Evolutionary conservation across 1,140 invertebrate genomes (phyloP), one percentile per base, ranked within the genome.

Genomic region (Drosophila serrata): DNA sequence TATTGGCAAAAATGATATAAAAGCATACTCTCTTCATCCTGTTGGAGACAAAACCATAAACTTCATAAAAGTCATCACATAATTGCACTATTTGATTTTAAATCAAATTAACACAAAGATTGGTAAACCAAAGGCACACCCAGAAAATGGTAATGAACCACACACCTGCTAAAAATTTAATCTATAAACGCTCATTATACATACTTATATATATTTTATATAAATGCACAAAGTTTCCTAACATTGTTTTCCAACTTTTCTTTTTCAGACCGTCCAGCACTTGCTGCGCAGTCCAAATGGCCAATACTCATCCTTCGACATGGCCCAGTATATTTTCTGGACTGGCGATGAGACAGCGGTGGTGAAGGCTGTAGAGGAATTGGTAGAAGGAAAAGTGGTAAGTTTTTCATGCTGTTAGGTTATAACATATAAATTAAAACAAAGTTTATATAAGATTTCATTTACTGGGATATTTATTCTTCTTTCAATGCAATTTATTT

Each of bases 281-380:
- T 65, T 93, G 31, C 61, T 93, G 46, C 81, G 75, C 17, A 91
- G 94, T 79, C 77, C 93, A 1, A 94, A 94, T 51, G 94, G 95
- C 2, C 95, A 95, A 64, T 95, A 95, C 72, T 95, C 95, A 0
- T 95, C 95, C 3, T 91, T 95, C 48, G 95, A 96, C 75, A 95
- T 96, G 95, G 96, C 96, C 0, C 95, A 96, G 79, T 97, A 97
- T 68, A 95, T 97, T 3, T 96, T 96, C 81, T 96, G 95, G 95
- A 96, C 96, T 5, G 96, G 96, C 7, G 96, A 97, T 91, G 96
- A 96, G 82, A 94, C 94, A 45, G 95, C 96, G 3, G 96, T 96
- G 1, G 96, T 96, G 3, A 88, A 94, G 4, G 95, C 96, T 17
- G 95, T 96, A 39, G 95, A 96, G 79, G 95, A 96, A 72, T 95